Percentiles rank a stretch among this genome's conserved stretches.
Conservation (phyloP, 2,113 vertebrate genomes). For the Dermatemys mawii region DNA sequence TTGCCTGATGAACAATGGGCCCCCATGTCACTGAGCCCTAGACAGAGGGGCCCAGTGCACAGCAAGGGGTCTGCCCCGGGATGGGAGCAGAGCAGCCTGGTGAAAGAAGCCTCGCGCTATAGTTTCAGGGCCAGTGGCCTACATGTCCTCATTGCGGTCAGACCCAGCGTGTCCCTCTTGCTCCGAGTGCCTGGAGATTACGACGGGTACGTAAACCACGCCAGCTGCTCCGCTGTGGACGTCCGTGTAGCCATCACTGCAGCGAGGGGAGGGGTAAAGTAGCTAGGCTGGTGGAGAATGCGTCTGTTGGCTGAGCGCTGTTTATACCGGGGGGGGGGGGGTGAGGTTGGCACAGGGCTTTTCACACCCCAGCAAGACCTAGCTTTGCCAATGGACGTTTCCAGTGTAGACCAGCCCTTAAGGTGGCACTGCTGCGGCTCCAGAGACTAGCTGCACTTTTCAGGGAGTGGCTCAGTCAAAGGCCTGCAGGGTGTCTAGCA, state of each 20-base stretch:
- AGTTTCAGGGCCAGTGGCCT: not conserved
- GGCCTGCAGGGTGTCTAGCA: fast-evolving
- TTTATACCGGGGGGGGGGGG: not conserved
- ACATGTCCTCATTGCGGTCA: not conserved
- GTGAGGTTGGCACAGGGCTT: not conserved
- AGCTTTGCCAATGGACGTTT: not conserved
- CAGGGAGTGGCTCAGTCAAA: not conserved
- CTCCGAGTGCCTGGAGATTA: too few relatives aligned
- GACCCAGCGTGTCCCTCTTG: not conserved
- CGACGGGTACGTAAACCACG: too few relatives aligned
- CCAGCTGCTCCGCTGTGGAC: too few relatives aligned
- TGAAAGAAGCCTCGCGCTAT: not conserved
- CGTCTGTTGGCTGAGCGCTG: not conserved
- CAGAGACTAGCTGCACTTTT: not conserved
- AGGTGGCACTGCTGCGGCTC: not conserved
- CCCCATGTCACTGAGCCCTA: not conserved
- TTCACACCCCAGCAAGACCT: not conserved
- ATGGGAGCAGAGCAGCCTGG: not conserved
- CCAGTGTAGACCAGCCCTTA: not conserved
- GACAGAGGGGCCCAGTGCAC: not conserved
- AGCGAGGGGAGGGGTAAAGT: not conserved
- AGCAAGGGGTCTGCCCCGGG: not conserved
- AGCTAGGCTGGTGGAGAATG: not conserved
- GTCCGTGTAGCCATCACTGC: not conserved
- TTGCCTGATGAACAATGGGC: not conserved